Conservation (phyloP, 2,113 vertebrate species). For the Tenebrosternarchus preto region DNA sequence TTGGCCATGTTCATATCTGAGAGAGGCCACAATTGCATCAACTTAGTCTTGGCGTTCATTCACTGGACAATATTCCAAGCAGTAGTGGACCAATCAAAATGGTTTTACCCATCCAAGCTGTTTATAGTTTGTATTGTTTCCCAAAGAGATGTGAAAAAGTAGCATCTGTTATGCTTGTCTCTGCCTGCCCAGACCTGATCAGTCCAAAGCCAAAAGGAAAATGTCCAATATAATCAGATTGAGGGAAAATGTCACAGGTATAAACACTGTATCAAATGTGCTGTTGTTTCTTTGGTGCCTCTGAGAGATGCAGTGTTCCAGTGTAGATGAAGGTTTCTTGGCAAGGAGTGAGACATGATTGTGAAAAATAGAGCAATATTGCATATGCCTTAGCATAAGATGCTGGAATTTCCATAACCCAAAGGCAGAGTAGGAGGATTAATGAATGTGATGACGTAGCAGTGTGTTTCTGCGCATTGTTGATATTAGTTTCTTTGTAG, state of each 20-base stretch:
- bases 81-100: neutral
- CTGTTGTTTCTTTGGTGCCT: conserved; percentile 37
- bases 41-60: neutral
- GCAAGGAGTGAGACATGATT: conserved; percentile 24
- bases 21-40: neutral
- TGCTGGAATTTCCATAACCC: conserved; percentile 13
- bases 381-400: conserved; percentile 13
- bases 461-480: conserved; percentile 26
- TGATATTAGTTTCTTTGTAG: conserved; percentile 4
- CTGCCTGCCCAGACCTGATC: conserved; percentile 19
- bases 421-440: conserved; percentile 34
- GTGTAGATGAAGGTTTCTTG: conserved; percentile 11
- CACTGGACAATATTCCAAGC: neutral
- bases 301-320: conserved; percentile 13
- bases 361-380: conserved; percentile 39
- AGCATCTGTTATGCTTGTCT: conserved; percentile 17
- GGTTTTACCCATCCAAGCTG: neutral
- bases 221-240: conserved; percentile 39
- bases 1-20: neutral
- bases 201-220: conserved; percentile 2
- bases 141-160: neutral
- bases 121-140: neutral
- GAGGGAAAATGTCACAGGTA: conserved; percentile 50
- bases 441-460: conserved; percentile 22
- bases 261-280: conserved; percentile 44